Evolutionary conservation across 2,113 vertebrate genomes (phyloP).

Genomic region (Ibidorhyncha struthersii): DNA sequence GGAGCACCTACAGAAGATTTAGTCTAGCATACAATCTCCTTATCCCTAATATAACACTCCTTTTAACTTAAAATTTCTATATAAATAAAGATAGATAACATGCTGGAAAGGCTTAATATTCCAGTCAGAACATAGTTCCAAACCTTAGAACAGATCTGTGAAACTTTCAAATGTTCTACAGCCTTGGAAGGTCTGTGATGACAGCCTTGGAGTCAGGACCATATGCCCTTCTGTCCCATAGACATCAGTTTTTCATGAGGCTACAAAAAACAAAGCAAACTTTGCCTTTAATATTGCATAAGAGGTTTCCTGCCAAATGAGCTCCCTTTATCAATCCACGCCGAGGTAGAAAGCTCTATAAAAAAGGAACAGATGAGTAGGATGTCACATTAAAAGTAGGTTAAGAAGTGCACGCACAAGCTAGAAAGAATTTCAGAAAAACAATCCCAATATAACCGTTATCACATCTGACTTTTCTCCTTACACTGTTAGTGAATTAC

Average conservation of each 20-base stretch:
- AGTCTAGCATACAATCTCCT: neutral
- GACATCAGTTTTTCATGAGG: neutral
- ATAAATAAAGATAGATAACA: neutral
- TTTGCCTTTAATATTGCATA: neutral
- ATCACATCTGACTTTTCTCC: neutral
- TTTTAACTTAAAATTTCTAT: neutral
- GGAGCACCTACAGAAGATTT: neutral
- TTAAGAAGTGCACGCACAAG: neutral
- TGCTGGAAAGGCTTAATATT: neutral
- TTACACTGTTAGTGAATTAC: neutral
- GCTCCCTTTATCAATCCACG: neutral
- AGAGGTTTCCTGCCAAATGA: neutral
- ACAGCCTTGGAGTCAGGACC: neutral
- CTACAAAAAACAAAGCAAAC: neutral
- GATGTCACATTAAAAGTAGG: neutral
- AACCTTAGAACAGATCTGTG: neutral
- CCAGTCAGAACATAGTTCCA: neutral
- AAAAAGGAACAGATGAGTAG: neutral
- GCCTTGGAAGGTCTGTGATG: neutral
- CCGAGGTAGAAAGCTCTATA: neutral
- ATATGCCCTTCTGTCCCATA: neutral
- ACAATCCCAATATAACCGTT: neutral
- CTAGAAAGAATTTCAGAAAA: neutral
- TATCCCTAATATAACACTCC: fast-evolving
- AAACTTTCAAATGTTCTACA: neutral